Percentiles rank a stretch among this genome's conserved stretches.
Evolutionary conservation across 2,888 invertebrate species (phyloP).

Genomic region (Dexiosoma caninum): DNA sequence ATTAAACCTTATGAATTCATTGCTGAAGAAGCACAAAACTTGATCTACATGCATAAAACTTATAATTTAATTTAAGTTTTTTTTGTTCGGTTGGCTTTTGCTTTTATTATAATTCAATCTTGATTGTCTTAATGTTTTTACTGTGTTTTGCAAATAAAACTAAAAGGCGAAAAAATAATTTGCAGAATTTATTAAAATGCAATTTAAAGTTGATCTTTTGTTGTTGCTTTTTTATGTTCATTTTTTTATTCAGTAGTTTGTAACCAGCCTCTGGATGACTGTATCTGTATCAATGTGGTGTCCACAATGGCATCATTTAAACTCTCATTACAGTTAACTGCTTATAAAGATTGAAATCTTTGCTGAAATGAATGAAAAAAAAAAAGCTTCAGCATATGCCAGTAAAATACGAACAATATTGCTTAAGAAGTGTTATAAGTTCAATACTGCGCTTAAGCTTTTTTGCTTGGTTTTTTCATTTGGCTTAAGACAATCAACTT

Average conservation of each 20-base stretch:
- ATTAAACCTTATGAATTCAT: background rate
- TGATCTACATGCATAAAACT: constrained; percentile 35
- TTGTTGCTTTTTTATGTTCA: background rate
- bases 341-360: constrained; percentile 61
- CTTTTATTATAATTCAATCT: constrained; percentile 35
- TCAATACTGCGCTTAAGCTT: constrained; percentile 26
- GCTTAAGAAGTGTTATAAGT: constrained; percentile 40
- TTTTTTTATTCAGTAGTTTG: constrained; percentile 15
- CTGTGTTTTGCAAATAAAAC: constrained; percentile 7
- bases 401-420: constrained; percentile 3
- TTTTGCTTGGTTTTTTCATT: background rate
- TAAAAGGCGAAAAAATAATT: constrained; percentile 15
- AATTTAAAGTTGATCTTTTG: constrained; percentile 10
- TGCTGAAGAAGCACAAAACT: background rate
- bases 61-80: constrained; percentile 42
- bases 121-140: constrained; percentile 52
- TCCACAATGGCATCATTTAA: constrained; percentile 64
- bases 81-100: background rate
- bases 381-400: constrained; percentile 2
- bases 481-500: constrained; percentile 19
- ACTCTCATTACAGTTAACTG: constrained; percentile 67
- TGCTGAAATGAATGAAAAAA: constrained; percentile 50
- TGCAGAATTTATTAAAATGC: constrained; percentile 53
- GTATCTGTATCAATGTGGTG: constrained; percentile 28
- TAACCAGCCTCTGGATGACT: background rate